Conservation (phyloP, 2,888 invertebrate species). For the Gibbula magus region DNA sequence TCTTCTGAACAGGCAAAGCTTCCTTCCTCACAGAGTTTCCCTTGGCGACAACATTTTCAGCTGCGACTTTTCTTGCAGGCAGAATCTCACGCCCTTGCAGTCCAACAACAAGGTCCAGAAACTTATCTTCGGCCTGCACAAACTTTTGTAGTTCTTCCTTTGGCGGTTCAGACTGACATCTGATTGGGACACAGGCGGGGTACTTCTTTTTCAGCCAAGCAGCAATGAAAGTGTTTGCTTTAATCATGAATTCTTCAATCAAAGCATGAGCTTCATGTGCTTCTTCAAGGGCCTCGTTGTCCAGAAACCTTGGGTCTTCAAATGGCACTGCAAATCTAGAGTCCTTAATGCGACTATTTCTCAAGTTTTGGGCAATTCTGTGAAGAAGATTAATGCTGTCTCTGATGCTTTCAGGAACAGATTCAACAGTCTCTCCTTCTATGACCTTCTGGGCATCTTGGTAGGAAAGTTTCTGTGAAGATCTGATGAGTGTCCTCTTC, state of each 20-base stretch:
- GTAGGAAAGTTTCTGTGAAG: conserved; percentile 45
- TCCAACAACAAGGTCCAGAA: conserved; percentile 25
- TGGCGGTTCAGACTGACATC: conserved; percentile 43
- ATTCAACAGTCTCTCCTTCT: not conserved
- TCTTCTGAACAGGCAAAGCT: conserved; percentile 34
- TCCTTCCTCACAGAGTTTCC: conserved; percentile 24
- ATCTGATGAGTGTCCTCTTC: conserved; percentile 40
- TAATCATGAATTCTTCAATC: conserved; percentile 49
- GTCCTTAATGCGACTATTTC: conserved; percentile 32
- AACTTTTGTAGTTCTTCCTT: conserved; percentile 33
- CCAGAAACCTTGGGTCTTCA: conserved; percentile 30
- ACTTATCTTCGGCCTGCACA: conserved; percentile 31
- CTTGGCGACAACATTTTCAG: conserved; percentile 34
- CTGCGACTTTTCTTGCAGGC: not conserved
- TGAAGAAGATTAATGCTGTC: conserved; percentile 34
- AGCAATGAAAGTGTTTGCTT: conserved; percentile 43
- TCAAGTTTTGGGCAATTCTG: conserved; percentile 34
- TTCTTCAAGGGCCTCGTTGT: conserved; percentile 19
- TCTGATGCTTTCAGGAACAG: not conserved
- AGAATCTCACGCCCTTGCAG: not conserved
- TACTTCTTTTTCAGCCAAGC: conserved; percentile 27
- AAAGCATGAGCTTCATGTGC: conserved; percentile 39
- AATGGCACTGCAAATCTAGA: conserved; percentile 37
- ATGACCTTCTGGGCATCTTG: conserved; percentile 50
- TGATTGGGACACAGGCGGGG: conserved; percentile 36